Percentiles rank a stretch among this genome's conserved stretches.
phyloP scores from a whole-genome alignment of 1,140 invertebrate genomes.

The Pollicipes pollicipes region DNA sequence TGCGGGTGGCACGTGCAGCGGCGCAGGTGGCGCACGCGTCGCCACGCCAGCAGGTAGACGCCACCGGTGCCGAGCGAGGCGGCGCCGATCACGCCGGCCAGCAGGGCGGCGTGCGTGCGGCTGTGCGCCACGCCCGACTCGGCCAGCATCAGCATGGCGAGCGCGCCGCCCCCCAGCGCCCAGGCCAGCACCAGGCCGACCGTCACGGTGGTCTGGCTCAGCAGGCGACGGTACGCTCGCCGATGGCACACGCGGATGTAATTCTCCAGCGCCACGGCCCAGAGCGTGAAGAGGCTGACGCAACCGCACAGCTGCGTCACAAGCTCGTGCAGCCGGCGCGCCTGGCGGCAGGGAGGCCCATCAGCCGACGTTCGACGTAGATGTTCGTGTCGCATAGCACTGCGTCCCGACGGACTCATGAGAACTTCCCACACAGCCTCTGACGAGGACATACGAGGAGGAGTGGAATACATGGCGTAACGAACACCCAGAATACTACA shows the following conservation, averaged over 20 bases:
- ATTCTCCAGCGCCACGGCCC: neutral
- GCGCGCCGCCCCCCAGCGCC: neutral
- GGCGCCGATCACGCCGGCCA: neutral
- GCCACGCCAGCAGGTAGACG: neutral
- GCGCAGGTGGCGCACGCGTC: neutral
- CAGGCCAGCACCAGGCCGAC: neutral
- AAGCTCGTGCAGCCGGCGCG: neutral
- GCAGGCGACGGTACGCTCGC: neutral
- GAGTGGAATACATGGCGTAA: too few relatives aligned
- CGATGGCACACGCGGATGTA: neutral
- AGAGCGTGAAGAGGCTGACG: neutral
- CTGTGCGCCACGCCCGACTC: neutral
- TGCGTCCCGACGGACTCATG: too few relatives aligned
- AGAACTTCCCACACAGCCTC: too few relatives aligned
- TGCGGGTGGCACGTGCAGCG: neutral
- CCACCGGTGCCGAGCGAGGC: neutral
- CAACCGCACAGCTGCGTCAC: neutral
- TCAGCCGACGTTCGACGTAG: too few relatives aligned
- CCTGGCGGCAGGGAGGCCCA: neutral
- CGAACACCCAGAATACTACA: too few relatives aligned
- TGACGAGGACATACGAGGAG: too few relatives aligned
- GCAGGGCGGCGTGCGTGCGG: neutral
- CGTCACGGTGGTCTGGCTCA: neutral
- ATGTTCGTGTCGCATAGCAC: too few relatives aligned
- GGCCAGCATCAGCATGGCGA: neutral